Evolutionary conservation across 2,113 vertebrate genomes (phyloP).

Genomic region (Labrus mixtus): DNA sequence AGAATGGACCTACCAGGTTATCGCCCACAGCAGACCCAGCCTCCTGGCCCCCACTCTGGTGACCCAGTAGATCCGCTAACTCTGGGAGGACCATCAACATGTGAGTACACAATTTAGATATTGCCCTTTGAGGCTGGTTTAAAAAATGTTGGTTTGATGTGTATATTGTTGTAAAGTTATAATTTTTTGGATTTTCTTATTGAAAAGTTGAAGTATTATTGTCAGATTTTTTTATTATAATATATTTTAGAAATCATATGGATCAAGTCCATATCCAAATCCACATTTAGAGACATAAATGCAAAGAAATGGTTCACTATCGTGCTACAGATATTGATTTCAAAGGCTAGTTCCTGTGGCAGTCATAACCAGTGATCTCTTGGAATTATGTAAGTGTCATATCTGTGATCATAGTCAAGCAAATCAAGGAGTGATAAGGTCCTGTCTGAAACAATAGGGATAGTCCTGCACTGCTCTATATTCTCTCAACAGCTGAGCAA

Average conservation of each 20-base stretch:
- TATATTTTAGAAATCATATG: neutral
- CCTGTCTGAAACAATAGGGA: constrained; percentile 42
- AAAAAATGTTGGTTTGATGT: neutral
- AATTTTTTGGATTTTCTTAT: neutral
- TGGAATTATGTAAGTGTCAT: constrained; percentile 71
- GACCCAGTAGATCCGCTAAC: constrained; percentile 50
- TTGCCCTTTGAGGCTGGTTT: neutral
- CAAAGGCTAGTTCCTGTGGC: neutral
- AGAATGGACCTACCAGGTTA: constrained; percentile 76
- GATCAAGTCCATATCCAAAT: neutral
- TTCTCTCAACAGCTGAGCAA: constrained; percentile 43
- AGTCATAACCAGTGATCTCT: constrained; percentile 1
- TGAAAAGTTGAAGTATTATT: neutral
- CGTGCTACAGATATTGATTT: neutral
- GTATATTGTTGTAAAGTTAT: neutral
- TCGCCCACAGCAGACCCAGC: constrained; percentile 53
- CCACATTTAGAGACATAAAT: neutral
- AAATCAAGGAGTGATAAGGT: constrained; percentile 70
- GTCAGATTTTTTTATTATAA: neutral
- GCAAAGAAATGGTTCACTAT: neutral
- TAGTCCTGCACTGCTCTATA: constrained; percentile 1
- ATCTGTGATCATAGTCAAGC: constrained; percentile 38
- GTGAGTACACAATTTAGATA: constrained; percentile 72
- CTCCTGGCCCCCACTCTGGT: constrained; percentile 30
- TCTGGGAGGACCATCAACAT: constrained; percentile 72